Percentiles rank a stretch among this genome's conserved stretches.
These are phyloP conservation scores for Callipepla squamata DNA, from an alignment of 2,113 vertebrate species.

Conservation along the genomic window DNA sequence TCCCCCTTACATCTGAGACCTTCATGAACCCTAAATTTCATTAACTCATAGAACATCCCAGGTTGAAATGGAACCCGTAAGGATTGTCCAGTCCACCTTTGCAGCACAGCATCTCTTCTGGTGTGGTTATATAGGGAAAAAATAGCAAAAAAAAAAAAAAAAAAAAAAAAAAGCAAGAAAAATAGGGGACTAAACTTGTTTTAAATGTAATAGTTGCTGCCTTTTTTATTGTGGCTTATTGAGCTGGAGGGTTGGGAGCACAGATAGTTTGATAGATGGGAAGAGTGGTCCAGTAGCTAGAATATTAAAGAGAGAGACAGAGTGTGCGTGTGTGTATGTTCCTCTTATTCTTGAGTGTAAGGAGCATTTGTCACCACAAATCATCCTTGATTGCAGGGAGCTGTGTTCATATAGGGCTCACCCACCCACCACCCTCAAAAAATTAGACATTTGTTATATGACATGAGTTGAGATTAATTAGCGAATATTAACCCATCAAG, in stretches of 20 bases:
- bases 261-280: slow-evolving; percentile 62
- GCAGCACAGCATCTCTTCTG: not conserved
- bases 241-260: slow-evolving; percentile 51
- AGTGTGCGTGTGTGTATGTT: slow-evolving; percentile 66
- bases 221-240: not conserved
- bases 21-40: not conserved
- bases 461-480: slow-evolving; percentile 85
- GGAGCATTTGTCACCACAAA: slow-evolving; percentile 84
- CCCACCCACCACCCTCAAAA: slow-evolving; percentile 79
- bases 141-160: too few relatives aligned
- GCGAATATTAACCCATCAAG: slow-evolving; percentile 81
- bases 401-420: slow-evolving; percentile 77
- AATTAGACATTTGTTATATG: slow-evolving; percentile 84
- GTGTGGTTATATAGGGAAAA: rapidly evolving
- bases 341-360: slow-evolving; percentile 67
- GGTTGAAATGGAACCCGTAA: too few relatives aligned
- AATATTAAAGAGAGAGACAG: slow-evolving; percentile 69
- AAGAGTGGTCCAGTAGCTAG: slow-evolving; percentile 48
- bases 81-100: not conserved
- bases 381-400: slow-evolving; percentile 79
- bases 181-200: not conserved
- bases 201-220: not conserved
- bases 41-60: too few relatives aligned
- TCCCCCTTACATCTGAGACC: not conserved
- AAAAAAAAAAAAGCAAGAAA: too few relatives aligned